Evolutionary conservation across 2,888 invertebrate genomes (phyloP).

Genomic region (Drosophila birchii): DNA sequence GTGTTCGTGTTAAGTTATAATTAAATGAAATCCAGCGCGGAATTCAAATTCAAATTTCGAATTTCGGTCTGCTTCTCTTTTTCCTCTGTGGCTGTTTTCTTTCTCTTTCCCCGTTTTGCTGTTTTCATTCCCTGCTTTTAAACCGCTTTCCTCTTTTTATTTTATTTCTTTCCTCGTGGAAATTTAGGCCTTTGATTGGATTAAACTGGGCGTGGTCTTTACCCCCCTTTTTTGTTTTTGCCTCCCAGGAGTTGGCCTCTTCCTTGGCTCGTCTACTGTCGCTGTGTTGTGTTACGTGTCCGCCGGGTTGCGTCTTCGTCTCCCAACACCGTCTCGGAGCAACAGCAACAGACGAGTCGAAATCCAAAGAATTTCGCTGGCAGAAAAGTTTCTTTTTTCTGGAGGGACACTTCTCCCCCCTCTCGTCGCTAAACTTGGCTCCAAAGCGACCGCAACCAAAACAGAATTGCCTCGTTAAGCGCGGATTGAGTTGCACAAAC

Average conservation of each 20-base stretch:
- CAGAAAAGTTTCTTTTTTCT: constrained; percentile 8
- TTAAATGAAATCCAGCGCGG: constrained; percentile 68
- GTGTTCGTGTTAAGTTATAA: constrained; percentile 71
- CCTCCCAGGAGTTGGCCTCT: background rate
- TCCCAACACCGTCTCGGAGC: constrained; percentile 9
- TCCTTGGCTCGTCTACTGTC: background rate
- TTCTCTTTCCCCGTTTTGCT: constrained; percentile 1
- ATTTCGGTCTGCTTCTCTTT: constrained; percentile 44
- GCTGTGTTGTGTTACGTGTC: constrained; percentile 22
- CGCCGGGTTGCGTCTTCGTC: constrained; percentile 18
- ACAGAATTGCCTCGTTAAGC: constrained; percentile 41
- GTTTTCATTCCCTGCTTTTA: constrained; percentile 2
- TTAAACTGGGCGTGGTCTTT: constrained; percentile 43
- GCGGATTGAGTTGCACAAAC: constrained; percentile 27
- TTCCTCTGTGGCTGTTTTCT: background rate
- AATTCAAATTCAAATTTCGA: constrained; percentile 42
- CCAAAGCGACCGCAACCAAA: constrained; percentile 37
- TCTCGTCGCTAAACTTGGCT: constrained; percentile 11
- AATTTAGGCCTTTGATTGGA: constrained; percentile 34
- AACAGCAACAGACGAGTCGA: constrained; percentile 28
- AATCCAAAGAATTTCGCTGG: constrained; percentile 29
- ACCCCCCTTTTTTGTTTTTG: background rate
- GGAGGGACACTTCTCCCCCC: background rate
- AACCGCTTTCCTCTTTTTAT: background rate
- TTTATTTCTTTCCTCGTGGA: background rate